Percentiles rank a stretch among this genome's conserved stretches.
Evolutionary conservation across 1,140 invertebrate species (phyloP).

Genomic region (Diorhabda elongata): DNA sequence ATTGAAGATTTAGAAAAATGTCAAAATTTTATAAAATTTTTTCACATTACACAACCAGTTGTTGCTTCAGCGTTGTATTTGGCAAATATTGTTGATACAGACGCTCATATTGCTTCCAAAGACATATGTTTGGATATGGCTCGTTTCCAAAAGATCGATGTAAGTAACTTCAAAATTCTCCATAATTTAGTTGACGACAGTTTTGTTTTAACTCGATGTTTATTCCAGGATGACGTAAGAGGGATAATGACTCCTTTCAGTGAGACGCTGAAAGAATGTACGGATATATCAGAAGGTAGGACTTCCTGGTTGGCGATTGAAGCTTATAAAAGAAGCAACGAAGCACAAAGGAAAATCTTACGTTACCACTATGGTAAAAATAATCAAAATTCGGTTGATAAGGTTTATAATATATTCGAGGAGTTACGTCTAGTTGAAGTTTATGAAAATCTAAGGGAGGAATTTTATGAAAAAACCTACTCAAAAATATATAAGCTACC

Average conservation of each 20-base stretch:
- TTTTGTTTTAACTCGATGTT: background rate
- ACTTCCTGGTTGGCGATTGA: background rate
- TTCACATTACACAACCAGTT: background rate
- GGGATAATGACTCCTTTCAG: background rate
- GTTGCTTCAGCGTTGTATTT: background rate
- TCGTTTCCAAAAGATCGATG: background rate
- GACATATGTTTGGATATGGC: background rate
- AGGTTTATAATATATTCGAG: background rate
- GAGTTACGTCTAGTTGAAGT: background rate
- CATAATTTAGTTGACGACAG: background rate
- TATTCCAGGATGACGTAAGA: background rate
- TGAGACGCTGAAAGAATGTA: background rate
- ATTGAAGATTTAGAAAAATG: background rate
- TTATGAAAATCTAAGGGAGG: background rate
- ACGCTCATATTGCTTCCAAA: background rate
- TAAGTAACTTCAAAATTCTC: background rate
- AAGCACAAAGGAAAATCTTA: background rate
- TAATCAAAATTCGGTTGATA: background rate
- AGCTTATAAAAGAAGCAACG: background rate
- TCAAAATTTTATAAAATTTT: slow-evolving; percentile 1
- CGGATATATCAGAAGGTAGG: background rate
- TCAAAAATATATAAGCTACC: background rate
- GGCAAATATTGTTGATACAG: background rate
- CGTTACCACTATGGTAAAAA: background rate
- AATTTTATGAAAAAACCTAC: background rate